phyloP scores from a whole-genome alignment of 1,140 invertebrate species.

The Drosophila sucinea region DNA sequence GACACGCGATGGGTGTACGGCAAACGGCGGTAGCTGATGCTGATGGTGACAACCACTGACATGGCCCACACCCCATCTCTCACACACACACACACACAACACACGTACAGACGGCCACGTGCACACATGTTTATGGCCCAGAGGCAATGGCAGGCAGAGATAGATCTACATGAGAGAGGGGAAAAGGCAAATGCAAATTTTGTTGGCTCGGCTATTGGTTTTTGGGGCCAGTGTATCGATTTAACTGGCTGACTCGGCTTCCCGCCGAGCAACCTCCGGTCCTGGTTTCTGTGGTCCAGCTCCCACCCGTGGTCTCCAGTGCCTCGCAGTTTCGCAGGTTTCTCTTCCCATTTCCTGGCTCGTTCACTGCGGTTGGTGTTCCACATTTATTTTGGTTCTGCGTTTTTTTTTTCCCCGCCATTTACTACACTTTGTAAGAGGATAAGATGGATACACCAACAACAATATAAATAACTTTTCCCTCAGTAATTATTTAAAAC shows the following conservation, averaged over 20 bases:
- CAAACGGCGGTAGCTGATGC: slow-evolving; percentile 32
- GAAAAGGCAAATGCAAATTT: slow-evolving; percentile 67
- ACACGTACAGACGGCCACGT: slow-evolving; percentile 10
- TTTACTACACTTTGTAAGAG: background rate
- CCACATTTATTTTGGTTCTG: slow-evolving; percentile 8
- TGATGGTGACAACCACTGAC: slow-evolving; percentile 79
- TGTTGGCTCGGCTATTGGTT: slow-evolving; percentile 60
- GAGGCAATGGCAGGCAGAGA: background rate
- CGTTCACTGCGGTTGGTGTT: background rate
- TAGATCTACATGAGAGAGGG: slow-evolving; percentile 7
- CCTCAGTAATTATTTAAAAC: too few species aligned
- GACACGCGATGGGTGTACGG: slow-evolving; percentile 26
- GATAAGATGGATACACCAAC: background rate
- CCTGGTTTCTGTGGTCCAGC: slow-evolving; percentile 26
- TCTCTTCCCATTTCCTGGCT: slow-evolving; percentile 5
- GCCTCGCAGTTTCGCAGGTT: background rate
- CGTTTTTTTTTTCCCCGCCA: background rate
- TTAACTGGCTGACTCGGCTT: slow-evolving; percentile 59
- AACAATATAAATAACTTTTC: too few species aligned
- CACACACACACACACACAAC: too few species aligned
- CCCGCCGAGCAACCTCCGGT: slow-evolving; percentile 49
- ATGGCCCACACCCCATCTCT: slow-evolving; percentile 38
- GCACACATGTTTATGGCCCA: slow-evolving; percentile 9
- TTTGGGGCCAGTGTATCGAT: slow-evolving; percentile 76
- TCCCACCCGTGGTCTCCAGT: background rate